A percentile compares a stretch with the other conserved stretches of the same genome.
Evolutionary conservation across 1,140 invertebrate species (phyloP).

Genomic region (Drosophila varians): DNA sequence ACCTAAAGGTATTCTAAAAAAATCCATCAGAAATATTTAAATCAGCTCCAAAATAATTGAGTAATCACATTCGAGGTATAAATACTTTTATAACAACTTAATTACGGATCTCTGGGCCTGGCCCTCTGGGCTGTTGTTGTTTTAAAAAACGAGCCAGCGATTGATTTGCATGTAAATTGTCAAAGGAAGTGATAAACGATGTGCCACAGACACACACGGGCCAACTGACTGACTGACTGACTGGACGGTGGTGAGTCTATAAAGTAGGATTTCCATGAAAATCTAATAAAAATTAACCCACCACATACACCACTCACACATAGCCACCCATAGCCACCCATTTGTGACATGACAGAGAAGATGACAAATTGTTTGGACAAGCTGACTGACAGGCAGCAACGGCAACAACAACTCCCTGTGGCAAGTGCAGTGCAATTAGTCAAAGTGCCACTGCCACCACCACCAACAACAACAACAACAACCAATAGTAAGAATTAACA

Average conservation of each 20-base stretch:
- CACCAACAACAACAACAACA: slow-evolving; percentile 34
- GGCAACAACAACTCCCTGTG: slow-evolving; percentile 56
- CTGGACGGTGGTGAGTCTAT: slow-evolving; percentile 25
- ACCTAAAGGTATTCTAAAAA: neutral
- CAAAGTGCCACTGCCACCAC: slow-evolving; percentile 63
- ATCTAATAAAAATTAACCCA: slow-evolving; percentile 73
- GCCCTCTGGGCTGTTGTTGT: slow-evolving; percentile 2
- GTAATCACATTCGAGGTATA: neutral
- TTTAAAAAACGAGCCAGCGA: slow-evolving; percentile 20
- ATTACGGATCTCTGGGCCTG: slow-evolving; percentile 12
- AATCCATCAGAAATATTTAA: neutral
- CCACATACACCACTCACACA: slow-evolving; percentile 20
- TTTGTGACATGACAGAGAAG: slow-evolving; percentile 75
- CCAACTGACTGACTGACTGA: slow-evolving; percentile 8
- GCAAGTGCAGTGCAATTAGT: slow-evolving; percentile 79
- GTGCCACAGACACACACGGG: slow-evolving; percentile 27
- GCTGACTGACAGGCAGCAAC: slow-evolving; percentile 63
- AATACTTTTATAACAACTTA: slow-evolving; percentile 18
- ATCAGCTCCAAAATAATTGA: neutral
- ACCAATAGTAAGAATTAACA: slow-evolving; percentile 2
- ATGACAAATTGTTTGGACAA: slow-evolving; percentile 75
- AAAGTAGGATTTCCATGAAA: slow-evolving; percentile 57
- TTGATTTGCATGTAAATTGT: slow-evolving; percentile 80
- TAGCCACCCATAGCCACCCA: slow-evolving; percentile 24
- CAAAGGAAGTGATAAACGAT: slow-evolving; percentile 77